phyloP scores from a whole-genome alignment of 2,888 invertebrate genomes.

The Adelphocoris suturalis region DNA sequence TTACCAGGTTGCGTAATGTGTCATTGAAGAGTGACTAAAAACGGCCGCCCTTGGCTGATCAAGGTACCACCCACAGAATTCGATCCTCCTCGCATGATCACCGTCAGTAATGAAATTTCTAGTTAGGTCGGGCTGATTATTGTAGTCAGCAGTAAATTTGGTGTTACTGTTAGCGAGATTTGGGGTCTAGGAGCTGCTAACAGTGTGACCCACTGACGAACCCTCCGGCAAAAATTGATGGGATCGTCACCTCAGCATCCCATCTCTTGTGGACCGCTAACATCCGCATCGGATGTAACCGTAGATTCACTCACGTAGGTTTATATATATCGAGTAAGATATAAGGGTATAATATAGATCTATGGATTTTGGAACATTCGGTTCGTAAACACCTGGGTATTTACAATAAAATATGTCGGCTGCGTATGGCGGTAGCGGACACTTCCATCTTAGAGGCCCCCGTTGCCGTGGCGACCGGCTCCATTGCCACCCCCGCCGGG shows the following conservation, averaged over 20 bases:
- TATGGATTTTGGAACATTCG: background rate
- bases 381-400: background rate
- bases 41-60: background rate
- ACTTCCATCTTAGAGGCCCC: conserved; percentile 45
- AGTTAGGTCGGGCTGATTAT: no score
- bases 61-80: no score
- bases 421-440: conserved; percentile 11
- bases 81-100: no score
- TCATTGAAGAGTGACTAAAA: background rate
- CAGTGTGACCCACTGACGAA: background rate
- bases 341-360: no score
- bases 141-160: background rate
- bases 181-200: background rate
- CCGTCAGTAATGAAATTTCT: no score
- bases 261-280: background rate
- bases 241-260: background rate
- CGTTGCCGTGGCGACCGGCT: conserved; percentile 56
- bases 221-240: background rate
- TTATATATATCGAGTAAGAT: no score
- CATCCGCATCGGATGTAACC: background rate
- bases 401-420: conserved; percentile 42
- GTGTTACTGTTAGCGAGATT: no score
- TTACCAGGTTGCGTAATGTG: background rate
- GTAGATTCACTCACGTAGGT: no score
- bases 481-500: conserved; percentile 63